Evolutionary conservation across 2,113 vertebrate genomes (phyloP), one percentile per base, ranked within the genome.

Genomic region (Dryoscopus gambensis): DNA sequence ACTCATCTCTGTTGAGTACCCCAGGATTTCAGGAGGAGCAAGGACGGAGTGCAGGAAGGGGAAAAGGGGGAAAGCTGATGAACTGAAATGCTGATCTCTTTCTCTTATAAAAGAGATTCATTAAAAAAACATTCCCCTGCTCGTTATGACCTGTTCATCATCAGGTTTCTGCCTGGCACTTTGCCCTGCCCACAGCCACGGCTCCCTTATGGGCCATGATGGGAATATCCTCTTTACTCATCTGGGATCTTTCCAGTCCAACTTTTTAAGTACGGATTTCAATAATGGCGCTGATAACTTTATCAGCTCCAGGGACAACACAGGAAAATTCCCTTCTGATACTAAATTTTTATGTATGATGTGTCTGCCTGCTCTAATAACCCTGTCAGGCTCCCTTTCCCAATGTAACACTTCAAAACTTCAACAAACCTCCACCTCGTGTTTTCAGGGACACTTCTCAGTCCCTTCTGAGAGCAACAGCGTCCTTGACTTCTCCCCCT

Each of bases 231-330:
- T 71, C 35, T 5, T 49, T 46, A 8, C 4, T 52, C 44, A 46
- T 11, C 39, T 2, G 5, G 25, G 16, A 2, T 33, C 21, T 23
- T 49, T 30, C 52, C 40, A 75, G 60, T 2, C 13, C 64, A 24
- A 10, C 17, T 35, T 47, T 37, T 20, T 6, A 70, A 27, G 13
- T 4, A 13, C 0, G 11, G 25, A 46, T 28, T 55, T 52, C 30
- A 68, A 10, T 7, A 37, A 7, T 0, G 6, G 40, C 13, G 44
- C 11, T 3, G 1, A 18, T 13, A n/a, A n/a, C n/a, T n/a, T n/a
- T n/a, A n/a, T n/a, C n/a, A n/a, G n/a, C n/a, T n/a, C n/a, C n/a
- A n/a, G n/a, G n/a, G n/a, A n/a, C n/a, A n/a, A n/a, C n/a, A n/a
- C n/a, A n/a, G n/a, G n/a, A n/a, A n/a, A n/a, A n/a, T n/a, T n/a